A percentile compares a stretch with the other conserved stretches of the same genome.
phyloP scores from a whole-genome alignment of 2,113 vertebrate genomes.

The Toxotes jaculatrix region DNA sequence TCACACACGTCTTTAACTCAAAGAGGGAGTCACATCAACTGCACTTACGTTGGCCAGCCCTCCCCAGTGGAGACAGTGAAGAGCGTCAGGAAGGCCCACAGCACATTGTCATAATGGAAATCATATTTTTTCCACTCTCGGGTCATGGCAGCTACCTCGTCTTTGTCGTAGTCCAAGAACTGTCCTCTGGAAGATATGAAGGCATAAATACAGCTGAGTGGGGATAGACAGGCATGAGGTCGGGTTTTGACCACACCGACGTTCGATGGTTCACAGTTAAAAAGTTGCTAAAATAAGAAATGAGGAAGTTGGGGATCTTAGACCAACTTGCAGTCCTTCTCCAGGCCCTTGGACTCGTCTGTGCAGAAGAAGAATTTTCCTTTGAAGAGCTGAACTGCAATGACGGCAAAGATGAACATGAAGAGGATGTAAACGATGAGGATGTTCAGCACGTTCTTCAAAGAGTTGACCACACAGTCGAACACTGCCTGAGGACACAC shows the following conservation, averaged over 20 bases:
- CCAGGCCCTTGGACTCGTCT: constrained; percentile 94
- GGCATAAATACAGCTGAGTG: background rate
- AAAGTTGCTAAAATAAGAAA: background rate
- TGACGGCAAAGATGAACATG: constrained; percentile 99
- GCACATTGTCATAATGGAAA: constrained; percentile 97
- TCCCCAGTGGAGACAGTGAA: constrained; percentile 98
- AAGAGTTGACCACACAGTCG: constrained; percentile 97
- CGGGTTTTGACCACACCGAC: background rate
- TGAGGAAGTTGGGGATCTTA: background rate
- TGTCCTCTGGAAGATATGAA: constrained; percentile 87
- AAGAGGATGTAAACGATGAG: constrained; percentile 98
- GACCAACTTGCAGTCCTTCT: constrained; percentile 95
- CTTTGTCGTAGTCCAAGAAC: constrained; percentile 94
- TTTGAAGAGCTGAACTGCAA: constrained; percentile 98
- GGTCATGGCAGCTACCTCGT: constrained; percentile 90
- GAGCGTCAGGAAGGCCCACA: constrained; percentile 96
- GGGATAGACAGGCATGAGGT: background rate
- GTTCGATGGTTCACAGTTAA: background rate
- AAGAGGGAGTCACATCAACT: background rate
- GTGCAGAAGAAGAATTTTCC: constrained; percentile 98
- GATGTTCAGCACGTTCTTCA: constrained; percentile 98
- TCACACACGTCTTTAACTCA: background rate
- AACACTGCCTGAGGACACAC: constrained; percentile 91
- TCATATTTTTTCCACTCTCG: constrained; percentile 96
- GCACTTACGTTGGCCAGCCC: constrained; percentile 96